phyloP scores from a whole-genome alignment of 2,888 invertebrate genomes.

The Agriopis leucophaearia region DNA sequence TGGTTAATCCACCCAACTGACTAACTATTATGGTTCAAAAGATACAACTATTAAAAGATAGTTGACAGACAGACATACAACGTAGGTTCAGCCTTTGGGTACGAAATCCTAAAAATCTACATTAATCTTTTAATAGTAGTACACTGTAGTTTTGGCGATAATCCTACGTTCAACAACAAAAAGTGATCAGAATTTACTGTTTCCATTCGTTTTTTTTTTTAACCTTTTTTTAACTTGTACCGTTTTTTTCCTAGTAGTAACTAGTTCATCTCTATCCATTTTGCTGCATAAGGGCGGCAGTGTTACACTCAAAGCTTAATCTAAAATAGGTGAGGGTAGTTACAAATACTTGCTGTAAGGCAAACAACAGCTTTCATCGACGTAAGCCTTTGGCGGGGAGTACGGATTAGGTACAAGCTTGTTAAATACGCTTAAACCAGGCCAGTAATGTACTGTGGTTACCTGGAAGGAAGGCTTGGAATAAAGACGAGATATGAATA shows the following conservation, averaged over 20 bases:
- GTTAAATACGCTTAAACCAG: slow-evolving; percentile 22
- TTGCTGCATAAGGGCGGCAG: neutral
- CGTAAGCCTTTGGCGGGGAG: slow-evolving; percentile 25
- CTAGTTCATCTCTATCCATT: neutral
- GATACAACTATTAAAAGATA: no score
- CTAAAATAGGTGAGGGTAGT: slow-evolving; percentile 4
- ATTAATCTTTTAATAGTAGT: no score
- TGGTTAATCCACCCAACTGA: no score
- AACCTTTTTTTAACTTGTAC: no score
- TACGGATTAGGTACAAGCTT: slow-evolving; percentile 25
- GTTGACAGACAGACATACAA: no score
- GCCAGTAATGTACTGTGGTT: slow-evolving; percentile 5
- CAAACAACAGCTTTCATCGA: slow-evolving; percentile 28
- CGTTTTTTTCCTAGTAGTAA: neutral
- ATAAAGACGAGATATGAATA: slow-evolving; percentile 3
- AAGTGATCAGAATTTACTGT: no score
- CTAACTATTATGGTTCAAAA: no score
- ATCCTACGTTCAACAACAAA: no score
- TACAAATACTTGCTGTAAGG: slow-evolving; percentile 19
- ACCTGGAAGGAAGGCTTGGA: slow-evolving; percentile 3
- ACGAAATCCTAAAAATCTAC: no score
- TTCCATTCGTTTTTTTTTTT: no score
- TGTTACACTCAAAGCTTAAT: slow-evolving; percentile 6
- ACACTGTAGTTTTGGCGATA: no score
- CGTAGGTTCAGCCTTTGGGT: no score